These are phyloP conservation scores for Cyclina sinensis DNA, from an alignment of 1,140 invertebrate species.

Conservation along the genomic window DNA sequence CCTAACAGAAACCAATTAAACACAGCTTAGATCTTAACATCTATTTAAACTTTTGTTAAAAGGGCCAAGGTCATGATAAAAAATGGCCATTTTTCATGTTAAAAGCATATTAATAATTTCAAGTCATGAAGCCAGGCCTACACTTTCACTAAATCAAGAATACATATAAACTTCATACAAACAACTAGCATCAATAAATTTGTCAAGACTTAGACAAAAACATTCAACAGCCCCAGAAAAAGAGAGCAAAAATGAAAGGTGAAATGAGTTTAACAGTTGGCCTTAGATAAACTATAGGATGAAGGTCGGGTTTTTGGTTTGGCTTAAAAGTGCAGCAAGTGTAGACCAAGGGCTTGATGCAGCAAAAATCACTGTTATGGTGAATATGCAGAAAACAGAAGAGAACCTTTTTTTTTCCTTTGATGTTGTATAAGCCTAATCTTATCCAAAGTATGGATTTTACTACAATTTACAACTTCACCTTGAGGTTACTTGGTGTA, in stretches of 20 bases:
- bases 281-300: not conserved
- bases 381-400: too few relatives aligned
- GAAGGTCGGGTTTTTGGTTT: not conserved
- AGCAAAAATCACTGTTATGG: too few relatives aligned
- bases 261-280: slow-evolving; percentile 1
- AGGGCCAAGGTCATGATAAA: not conserved
- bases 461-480: too few relatives aligned
- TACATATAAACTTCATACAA: not conserved
- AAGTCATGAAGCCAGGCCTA: not conserved
- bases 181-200: slow-evolving; percentile 20
- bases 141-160: not conserved
- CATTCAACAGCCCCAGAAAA: not conserved
- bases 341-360: too few relatives aligned
- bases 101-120: not conserved
- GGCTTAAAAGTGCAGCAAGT: not conserved
- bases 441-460: too few relatives aligned
- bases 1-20: too few relatives aligned
- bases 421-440: too few relatives aligned
- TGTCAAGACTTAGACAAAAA: slow-evolving; percentile 1
- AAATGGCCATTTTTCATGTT: not conserved
- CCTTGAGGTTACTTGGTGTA: too few relatives aligned
- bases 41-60: too few relatives aligned
- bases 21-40: too few relatives aligned
- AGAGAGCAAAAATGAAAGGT: not conserved
- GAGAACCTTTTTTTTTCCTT: too few relatives aligned